Evolutionary conservation across 2,113 vertebrate genomes (phyloP).

Genomic region (Cricetomys ansorgei): DNA sequence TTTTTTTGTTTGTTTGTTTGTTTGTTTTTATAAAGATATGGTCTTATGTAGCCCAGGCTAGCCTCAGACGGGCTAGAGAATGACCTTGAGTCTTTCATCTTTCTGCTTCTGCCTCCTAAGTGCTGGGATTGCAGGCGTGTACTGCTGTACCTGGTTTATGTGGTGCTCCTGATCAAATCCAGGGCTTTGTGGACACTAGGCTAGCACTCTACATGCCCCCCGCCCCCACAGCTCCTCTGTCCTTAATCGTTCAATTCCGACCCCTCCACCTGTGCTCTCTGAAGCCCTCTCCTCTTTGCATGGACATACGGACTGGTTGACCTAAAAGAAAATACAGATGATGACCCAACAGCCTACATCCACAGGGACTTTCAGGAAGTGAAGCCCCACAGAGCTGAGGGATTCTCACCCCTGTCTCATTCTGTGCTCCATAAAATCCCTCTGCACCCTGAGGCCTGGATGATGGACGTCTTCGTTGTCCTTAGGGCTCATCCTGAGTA

Average conservation of each 20-base stretch:
- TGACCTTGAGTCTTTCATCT: not conserved
- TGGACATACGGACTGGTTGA: not conserved
- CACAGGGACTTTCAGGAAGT: not conserved
- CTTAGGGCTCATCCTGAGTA: not conserved
- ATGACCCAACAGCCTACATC: not conserved
- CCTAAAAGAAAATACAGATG: not conserved
- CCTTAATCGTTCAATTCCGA: not conserved
- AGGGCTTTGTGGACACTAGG: not conserved
- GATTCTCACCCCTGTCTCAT: not conserved
- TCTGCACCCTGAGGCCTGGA: not conserved
- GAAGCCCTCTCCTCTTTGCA: not conserved
- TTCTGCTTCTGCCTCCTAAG: not conserved
- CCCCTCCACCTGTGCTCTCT: not conserved
- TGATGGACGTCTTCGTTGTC: not conserved
- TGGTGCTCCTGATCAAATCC: not conserved
- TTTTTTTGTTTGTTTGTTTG: not conserved
- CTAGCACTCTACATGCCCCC: not conserved
- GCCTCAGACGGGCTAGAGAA: not conserved
- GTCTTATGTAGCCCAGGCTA: not conserved
- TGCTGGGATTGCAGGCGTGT: not conserved
- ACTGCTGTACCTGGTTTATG: not conserved
- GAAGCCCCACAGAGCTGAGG: not conserved
- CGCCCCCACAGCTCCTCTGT: not conserved
- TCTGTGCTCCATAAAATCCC: not conserved
- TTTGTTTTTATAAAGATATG: not conserved